Percentiles rank a stretch among this genome's conserved stretches.
Conservation (phyloP, 2,888 invertebrate species). For the Plagodis pulveraria region DNA sequence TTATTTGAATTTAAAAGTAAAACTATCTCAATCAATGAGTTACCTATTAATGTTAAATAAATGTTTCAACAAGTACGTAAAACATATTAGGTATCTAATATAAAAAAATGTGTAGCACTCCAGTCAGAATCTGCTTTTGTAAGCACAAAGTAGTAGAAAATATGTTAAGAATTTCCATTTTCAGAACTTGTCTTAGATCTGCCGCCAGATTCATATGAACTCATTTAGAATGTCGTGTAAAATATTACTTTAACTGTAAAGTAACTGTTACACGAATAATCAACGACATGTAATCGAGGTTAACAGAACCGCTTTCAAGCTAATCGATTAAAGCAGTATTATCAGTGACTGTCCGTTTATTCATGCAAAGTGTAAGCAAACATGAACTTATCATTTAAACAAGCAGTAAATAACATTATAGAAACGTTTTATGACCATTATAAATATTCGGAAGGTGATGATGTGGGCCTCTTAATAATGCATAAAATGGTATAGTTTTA, state of each 20-base stretch:
- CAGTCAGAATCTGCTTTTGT: background rate
- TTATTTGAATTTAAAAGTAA: too few relatives aligned
- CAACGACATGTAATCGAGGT: slow-evolving; percentile 35
- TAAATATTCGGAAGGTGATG: slow-evolving; percentile 12
- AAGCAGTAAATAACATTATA: slow-evolving; percentile 12
- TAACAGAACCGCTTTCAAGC: slow-evolving; percentile 35
- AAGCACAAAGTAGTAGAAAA: background rate
- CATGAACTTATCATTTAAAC: slow-evolving; percentile 22
- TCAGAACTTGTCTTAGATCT: background rate
- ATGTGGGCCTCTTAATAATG: slow-evolving; percentile 8
- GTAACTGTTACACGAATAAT: slow-evolving; percentile 33
- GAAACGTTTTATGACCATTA: slow-evolving; percentile 14
- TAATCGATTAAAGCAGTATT: slow-evolving; percentile 14
- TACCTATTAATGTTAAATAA: too few relatives aligned
- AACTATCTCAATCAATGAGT: too few relatives aligned
- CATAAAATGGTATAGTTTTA: slow-evolving; percentile 3
- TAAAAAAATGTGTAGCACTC: too few relatives aligned
- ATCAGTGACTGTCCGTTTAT: slow-evolving; percentile 34
- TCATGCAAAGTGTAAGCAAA: slow-evolving; percentile 19
- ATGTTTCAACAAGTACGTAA: too few relatives aligned
- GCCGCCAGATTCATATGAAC: slow-evolving; percentile 18
- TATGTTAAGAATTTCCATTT: slow-evolving; percentile 13
- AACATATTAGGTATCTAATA: too few relatives aligned
- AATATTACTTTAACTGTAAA: slow-evolving; percentile 28
- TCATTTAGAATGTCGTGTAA: slow-evolving; percentile 19